Evolutionary conservation across 2,797 vertebrate species (phyloP), one percentile per base, ranked within the genome.

Genomic region (Spinus olivaceus): DNA sequence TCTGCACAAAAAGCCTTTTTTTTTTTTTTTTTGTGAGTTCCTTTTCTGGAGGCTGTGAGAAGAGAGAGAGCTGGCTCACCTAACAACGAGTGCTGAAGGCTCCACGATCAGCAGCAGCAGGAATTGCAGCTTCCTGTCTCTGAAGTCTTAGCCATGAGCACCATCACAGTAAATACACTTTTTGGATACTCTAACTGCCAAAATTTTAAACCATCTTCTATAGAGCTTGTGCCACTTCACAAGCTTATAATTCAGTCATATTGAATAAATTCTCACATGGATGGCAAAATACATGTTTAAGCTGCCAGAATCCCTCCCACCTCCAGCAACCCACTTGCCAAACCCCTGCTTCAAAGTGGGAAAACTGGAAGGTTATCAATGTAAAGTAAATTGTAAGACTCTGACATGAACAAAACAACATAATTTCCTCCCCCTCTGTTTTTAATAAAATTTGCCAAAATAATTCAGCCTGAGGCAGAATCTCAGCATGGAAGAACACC

Each of bases 401-500:
- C 83, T 86, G 69, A 95, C 94, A 95, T 32, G 82, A 90, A 92
- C 82, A 94, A 92, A 95, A 95, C 96, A 96, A 94, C n/a, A 81
- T 92, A 35, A 95, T 95, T 94, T 96, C 92, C 94, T 93, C 76
- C 47, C 47, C 37, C 89, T 95, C 53, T 94, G 91, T 94, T 96
- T 96, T 92, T 69, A 65, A 86, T 94, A 63, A 92, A 96, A 93
- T 92, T 88, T 96, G 94, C 94, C 96, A 96, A 95, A 96, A 63
- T 51, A 93, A 86, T 88, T 91, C 85, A 60, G 89, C 95, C 92
- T 39, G 14, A 54, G 92, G 95, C 94, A 92, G 72, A 93, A 91
- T 71, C 76, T 86, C 70, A 88, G 63, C 2, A 1, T 91, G 91
- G 94, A 95, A 94, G 73, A 94, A 79, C 22, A 94, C 91, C 94